Percentiles rank a stretch among this genome's conserved stretches.
Conservation (phyloP, 2,888 invertebrate genomes). For the Oscheius onirici region DNA sequence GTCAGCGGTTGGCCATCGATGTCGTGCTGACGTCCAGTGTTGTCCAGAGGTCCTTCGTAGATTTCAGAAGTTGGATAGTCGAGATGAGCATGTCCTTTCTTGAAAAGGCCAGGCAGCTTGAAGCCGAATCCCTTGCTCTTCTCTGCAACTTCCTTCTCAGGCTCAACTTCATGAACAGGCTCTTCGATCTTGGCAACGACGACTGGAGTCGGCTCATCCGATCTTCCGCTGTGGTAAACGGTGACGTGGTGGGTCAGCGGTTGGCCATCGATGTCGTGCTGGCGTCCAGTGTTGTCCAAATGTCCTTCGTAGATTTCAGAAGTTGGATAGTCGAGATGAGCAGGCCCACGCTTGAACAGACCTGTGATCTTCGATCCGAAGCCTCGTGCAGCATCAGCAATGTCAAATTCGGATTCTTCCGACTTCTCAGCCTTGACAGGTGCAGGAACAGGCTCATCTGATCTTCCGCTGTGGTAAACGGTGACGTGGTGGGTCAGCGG, state of each 20-base stretch:
- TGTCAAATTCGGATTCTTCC: conserved; percentile 35
- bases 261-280: not conserved
- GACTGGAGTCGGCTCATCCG: not conserved
- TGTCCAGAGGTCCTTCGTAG: conserved; percentile 41
- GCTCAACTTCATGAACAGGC: conserved; percentile 17
- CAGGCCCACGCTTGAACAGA: conserved; percentile 37
- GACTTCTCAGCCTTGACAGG: no score
- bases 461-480: conserved; percentile 28
- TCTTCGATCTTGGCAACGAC: not conserved
- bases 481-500: conserved; percentile 24
- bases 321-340: conserved; percentile 45
- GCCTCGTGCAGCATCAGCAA: conserved; percentile 36
- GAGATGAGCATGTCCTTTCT: conserved; percentile 39
- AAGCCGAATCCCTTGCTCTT: conserved; percentile 19
- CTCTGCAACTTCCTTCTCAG: not conserved
- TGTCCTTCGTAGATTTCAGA: not conserved
- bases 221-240: conserved; percentile 36
- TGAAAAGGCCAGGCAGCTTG: conserved; percentile 43
- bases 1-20: conserved; percentile 36
- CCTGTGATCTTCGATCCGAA: conserved; percentile 37
- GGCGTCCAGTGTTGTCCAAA: conserved; percentile 1
- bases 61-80: conserved; percentile 34
- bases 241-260: conserved; percentile 14
- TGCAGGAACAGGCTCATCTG: no score
- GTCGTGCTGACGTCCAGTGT: conserved; percentile 22